These are phyloP conservation scores for Lordiphosa andalusiaca DNA, from an alignment of 2,888 invertebrate species.

Conservation along the genomic window DNA sequence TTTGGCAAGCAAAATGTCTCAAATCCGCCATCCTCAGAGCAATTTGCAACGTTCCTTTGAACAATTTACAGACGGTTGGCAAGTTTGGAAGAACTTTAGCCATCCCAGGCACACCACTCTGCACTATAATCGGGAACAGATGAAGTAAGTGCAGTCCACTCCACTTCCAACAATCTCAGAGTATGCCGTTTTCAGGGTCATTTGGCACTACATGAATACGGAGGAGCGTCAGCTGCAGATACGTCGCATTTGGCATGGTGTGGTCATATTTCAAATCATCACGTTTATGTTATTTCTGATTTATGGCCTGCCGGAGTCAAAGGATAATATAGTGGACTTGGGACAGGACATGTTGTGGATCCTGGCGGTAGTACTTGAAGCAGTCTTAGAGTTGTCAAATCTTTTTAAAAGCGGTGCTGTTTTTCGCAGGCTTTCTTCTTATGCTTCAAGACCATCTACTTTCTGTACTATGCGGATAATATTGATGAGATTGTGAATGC, in stretches of 20 bases:
- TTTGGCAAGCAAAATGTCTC: not conserved
- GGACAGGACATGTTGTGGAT: constrained; percentile 37
- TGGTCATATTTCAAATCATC: not conserved
- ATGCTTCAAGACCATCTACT: constrained; percentile 17
- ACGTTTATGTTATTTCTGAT: not conserved
- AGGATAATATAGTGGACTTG: constrained; percentile 15
- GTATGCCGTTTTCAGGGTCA: constrained; percentile 11
- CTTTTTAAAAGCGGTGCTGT: fast-evolving
- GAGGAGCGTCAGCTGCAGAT: not conserved
- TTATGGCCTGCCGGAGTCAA: constrained; percentile 15
- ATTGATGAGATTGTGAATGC: constrained; percentile 32
- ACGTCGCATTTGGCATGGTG: constrained; percentile 20
- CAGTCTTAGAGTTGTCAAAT: fast-evolving
- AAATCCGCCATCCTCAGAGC: too few species aligned
- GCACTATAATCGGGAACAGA: constrained; percentile 1
- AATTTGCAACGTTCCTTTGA: not conserved
- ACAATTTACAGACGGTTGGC: constrained; percentile 7
- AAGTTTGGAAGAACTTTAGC: constrained; percentile 4
- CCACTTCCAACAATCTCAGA: too few species aligned
- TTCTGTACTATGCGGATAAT: constrained; percentile 15
- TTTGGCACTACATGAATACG: constrained; percentile 26
- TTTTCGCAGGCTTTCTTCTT: constrained; percentile 27
- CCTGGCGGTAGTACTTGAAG: constrained; percentile 14
- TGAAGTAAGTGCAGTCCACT: too few species aligned
- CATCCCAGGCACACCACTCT: constrained; percentile 7